Percentiles rank a stretch among this genome's conserved stretches.
These are phyloP conservation scores for Dynastes tityus DNA, from an alignment of 2,888 invertebrate genomes.

Conservation along the genomic window DNA sequence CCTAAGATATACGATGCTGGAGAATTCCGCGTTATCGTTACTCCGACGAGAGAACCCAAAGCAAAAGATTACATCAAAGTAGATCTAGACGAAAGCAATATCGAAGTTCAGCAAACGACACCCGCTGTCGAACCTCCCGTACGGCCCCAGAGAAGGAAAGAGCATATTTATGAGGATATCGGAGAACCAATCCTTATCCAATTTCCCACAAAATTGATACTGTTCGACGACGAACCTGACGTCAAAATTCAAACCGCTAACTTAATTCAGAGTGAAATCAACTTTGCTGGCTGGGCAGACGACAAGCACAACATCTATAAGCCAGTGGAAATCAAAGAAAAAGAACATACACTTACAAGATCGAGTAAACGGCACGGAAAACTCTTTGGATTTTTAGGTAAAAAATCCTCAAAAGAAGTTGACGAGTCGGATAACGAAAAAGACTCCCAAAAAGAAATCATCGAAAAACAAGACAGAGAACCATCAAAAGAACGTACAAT, in stretches of 20 bases:
- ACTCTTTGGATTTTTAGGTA: constrained; percentile 64
- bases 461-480: constrained; percentile 67
- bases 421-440: constrained; percentile 63
- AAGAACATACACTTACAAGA: constrained; percentile 58
- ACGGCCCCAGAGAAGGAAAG: constrained; percentile 59
- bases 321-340: constrained; percentile 48
- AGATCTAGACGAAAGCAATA: constrained; percentile 62
- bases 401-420: constrained; percentile 65
- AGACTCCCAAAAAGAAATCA: constrained; percentile 61
- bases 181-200: constrained; percentile 57
- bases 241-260: constrained; percentile 62
- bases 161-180: constrained; percentile 64
- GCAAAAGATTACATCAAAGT: constrained; percentile 63
- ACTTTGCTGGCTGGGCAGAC: constrained; percentile 63
- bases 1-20: constrained; percentile 65
- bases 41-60: constrained; percentile 62
- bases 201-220: constrained; percentile 56
- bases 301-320: constrained; percentile 60
- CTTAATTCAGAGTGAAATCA: constrained; percentile 65
- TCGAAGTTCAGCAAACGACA: constrained; percentile 58
- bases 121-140: constrained; percentile 57
- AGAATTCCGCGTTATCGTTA: constrained; percentile 65
- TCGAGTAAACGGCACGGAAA: constrained; percentile 62
- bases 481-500: constrained; percentile 62
- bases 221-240: constrained; percentile 46